Conservation (phyloP, 1,140 invertebrate genomes). For the Aphelenchoides avenae region DNA sequence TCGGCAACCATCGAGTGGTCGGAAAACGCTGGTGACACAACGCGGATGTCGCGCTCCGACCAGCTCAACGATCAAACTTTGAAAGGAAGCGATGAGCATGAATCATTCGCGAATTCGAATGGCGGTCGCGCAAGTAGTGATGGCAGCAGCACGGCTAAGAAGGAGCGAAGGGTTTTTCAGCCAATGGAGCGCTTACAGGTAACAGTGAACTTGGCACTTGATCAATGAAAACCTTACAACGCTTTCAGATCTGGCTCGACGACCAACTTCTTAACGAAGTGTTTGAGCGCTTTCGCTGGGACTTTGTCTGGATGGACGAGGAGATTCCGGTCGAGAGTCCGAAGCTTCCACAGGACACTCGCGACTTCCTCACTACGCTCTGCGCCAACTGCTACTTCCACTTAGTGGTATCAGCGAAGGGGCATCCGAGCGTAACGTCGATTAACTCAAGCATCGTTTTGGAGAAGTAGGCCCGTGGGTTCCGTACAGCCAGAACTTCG, state of each 20-base stretch:
- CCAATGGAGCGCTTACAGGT: not conserved
- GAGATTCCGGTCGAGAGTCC: conserved; percentile 50
- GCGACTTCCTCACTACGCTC: conserved; percentile 54
- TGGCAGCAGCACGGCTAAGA: not conserved
- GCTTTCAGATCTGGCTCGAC: conserved; percentile 37
- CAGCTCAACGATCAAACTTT: no score
- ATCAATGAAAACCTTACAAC: conserved; percentile 3
- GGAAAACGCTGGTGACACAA: conserved; percentile 5
- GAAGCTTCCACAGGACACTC: conserved; percentile 46
- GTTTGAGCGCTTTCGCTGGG: conserved; percentile 41
- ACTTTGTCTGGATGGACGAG: conserved; percentile 53
- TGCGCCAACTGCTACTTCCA: conserved; percentile 55
- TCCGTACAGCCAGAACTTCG: conserved; percentile 6
- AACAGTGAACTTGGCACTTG: not conserved
- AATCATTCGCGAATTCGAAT: not conserved
- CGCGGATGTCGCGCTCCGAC: no score
- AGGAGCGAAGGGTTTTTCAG: not conserved
- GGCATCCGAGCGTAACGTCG: conserved; percentile 39
- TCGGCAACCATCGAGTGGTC: conserved; percentile 42
- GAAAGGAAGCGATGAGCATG: not conserved
- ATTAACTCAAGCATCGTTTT: conserved; percentile 45
- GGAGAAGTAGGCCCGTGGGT: conserved; percentile 39
- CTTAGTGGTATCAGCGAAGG: conserved; percentile 51
- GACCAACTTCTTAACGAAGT: conserved; percentile 41
- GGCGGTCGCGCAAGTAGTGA: conserved; percentile 8